Evolutionary conservation across 1,140 invertebrate genomes (phyloP).

Genomic region (Lethrus apterus): DNA sequence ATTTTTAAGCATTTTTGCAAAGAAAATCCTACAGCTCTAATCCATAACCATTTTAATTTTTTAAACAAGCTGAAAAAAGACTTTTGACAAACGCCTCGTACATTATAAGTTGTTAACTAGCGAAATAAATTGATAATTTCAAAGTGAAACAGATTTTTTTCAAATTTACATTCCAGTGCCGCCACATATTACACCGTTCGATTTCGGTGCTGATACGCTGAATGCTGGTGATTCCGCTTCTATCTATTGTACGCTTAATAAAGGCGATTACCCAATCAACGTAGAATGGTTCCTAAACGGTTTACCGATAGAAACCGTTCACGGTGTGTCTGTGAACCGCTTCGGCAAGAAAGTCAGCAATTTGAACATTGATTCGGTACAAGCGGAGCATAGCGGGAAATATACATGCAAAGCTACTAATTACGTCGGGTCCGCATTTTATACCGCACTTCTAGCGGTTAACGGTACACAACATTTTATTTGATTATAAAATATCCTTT

Average conservation of each 20-base stretch:
- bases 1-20: background rate
- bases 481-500: constrained; percentile 12
- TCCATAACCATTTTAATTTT: no score
- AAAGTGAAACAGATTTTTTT: no score
- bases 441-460: constrained; percentile 47
- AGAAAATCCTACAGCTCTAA: constrained; percentile 1
- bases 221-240: constrained; percentile 65
- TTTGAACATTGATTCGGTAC: constrained; percentile 52
- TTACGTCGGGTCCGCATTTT: constrained; percentile 44
- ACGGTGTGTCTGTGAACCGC: constrained; percentile 37
- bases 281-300: constrained; percentile 63
- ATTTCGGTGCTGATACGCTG: constrained; percentile 51
- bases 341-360: constrained; percentile 49
- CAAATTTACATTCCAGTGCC: no score
- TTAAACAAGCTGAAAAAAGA: no score
- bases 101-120: no score
- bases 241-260: constrained; percentile 63
- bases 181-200: constrained; percentile 46
- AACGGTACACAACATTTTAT: constrained; percentile 54
- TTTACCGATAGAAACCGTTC: constrained; percentile 33
- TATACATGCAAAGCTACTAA: constrained; percentile 56
- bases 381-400: constrained; percentile 44
- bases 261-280: constrained; percentile 67
- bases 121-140: no score
- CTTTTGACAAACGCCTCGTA: no score